Percentiles rank a stretch among this genome's conserved stretches.
phyloP scores from a whole-genome alignment of 1,140 invertebrate genomes.

The Meloidogyne exigua region DNA sequence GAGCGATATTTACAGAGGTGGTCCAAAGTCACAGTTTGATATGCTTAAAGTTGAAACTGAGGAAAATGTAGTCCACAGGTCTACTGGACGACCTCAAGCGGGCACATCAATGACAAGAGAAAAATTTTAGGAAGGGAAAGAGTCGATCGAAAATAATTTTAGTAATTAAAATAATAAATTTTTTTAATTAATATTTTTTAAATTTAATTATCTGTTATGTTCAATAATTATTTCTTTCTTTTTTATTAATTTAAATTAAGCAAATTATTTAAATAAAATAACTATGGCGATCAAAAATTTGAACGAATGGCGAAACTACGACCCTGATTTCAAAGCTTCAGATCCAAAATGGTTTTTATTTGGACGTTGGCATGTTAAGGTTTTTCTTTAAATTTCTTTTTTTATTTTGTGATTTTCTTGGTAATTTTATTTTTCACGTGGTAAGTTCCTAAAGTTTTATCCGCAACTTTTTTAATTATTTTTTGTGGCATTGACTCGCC shows the following conservation, averaged over 20 bases:
- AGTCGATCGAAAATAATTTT: constrained; percentile 2
- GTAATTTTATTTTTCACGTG: no score
- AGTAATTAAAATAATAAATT: not conserved
- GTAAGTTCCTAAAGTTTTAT: no score
- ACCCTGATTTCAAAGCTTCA: not conserved
- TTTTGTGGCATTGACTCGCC: no score
- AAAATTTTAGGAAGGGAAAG: not conserved
- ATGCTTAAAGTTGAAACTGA: not conserved
- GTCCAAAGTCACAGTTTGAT: not conserved
- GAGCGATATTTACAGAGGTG: constrained; percentile 23
- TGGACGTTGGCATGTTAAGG: constrained; percentile 1
- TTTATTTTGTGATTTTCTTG: no score
- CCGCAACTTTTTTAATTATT: no score
- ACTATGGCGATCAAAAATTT: not conserved
- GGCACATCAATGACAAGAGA: not conserved
- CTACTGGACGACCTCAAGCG: not conserved
- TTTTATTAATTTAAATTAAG: not conserved
- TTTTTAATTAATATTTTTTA: not conserved
- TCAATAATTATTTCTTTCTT: not conserved
- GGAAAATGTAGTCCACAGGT: not conserved
- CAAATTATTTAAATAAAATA: not conserved
- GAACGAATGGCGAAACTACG: not conserved
- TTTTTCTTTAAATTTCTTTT: no score
- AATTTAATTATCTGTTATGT: not conserved
- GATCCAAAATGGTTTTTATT: constrained; percentile 6